These are phyloP conservation scores for Regulus satrapa DNA, from an alignment of 2,113 vertebrate genomes.

Conservation along the genomic window DNA sequence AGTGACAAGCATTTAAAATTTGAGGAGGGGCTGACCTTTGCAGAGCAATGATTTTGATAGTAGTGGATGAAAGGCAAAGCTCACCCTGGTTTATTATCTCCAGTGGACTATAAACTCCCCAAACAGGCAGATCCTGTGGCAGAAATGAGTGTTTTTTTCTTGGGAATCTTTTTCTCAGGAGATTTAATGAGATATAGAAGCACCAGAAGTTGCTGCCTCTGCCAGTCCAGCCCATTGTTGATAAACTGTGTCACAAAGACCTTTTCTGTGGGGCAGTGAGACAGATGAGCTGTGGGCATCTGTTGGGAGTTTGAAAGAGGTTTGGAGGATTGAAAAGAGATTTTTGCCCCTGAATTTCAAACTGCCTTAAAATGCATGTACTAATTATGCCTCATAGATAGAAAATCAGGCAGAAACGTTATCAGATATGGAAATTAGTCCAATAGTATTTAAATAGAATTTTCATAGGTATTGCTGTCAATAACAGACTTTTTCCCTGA, in stretches of 20 bases:
- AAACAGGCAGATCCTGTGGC: not conserved
- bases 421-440: not conserved
- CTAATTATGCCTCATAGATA: not conserved
- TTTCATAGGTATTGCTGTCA: not conserved
- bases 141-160: not conserved
- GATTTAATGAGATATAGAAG: not conserved
- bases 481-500: not conserved
- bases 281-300: not conserved
- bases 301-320: not conserved
- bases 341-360: not conserved
- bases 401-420: not conserved
- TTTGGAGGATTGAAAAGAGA: not conserved
- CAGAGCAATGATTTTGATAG: not conserved
- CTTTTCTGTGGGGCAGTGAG: not conserved
- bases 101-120: not conserved
- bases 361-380: not conserved
- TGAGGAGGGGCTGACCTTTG: not conserved
- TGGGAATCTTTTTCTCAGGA: not conserved
- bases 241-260: not conserved
- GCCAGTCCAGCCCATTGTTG: accelerated
- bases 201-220: not conserved
- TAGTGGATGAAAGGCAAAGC: not conserved
- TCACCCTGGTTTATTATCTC: not conserved
- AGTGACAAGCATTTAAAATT: not conserved
- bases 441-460: not conserved